Conservation (phyloP, 1,140 invertebrate genomes). For the Leguminivora glycinivorella region DNA sequence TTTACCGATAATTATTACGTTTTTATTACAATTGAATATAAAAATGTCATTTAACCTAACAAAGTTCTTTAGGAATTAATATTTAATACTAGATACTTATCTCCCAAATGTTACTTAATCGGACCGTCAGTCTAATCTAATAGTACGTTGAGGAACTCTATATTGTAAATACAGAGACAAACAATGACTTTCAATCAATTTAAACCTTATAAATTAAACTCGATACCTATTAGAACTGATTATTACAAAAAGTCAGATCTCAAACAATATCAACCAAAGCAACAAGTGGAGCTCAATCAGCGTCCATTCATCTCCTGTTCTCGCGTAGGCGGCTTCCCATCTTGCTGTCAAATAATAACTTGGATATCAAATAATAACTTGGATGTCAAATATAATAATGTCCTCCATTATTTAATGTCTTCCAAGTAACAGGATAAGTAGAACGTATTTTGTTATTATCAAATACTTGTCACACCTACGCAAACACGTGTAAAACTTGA, state of each 20-base stretch:
- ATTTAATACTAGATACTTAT: too few species aligned
- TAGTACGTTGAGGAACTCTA: too few species aligned
- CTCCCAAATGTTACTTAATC: too few species aligned
- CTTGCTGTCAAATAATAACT: not conserved
- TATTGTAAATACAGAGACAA: too few species aligned
- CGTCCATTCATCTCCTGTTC: conserved; percentile 2
- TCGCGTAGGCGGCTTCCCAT: conserved; percentile 1
- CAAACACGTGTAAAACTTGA: not conserved
- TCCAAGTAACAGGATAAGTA: not conserved
- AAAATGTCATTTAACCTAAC: too few species aligned
- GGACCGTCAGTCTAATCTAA: too few species aligned
- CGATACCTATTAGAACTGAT: not conserved
- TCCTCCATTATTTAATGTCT: not conserved
- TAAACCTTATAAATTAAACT: not conserved
- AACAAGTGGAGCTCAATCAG: conserved; percentile 10
- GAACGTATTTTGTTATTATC: not conserved
- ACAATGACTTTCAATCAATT: not conserved
- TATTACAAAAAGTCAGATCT: not conserved
- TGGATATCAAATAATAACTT: not conserved
- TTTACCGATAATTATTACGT: too few species aligned
- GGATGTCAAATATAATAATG: not conserved
- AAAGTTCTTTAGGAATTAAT: too few species aligned
- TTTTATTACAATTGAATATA: too few species aligned
- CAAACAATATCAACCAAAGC: conserved; percentile 1
- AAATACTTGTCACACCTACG: not conserved